Percentiles rank a stretch among this genome's conserved stretches.
phyloP scores from a whole-genome alignment of 2,797 vertebrate species.

The Scolopax bukidnonensis region DNA sequence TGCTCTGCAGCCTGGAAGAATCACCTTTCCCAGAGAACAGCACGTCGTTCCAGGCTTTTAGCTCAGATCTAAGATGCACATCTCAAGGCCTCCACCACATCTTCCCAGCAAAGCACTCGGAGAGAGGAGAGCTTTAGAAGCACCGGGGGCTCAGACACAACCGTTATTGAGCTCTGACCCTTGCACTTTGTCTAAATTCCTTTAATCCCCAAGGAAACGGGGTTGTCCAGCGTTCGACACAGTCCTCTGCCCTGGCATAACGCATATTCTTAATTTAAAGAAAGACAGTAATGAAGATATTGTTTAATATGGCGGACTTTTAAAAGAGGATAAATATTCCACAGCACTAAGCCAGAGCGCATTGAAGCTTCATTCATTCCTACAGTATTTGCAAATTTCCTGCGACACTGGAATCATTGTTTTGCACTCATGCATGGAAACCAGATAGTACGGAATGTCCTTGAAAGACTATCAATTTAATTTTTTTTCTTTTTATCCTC shows the following conservation, averaged over 20 bases:
- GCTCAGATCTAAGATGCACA: background rate
- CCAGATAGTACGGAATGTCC: conserved; percentile 71
- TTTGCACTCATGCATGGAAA: conserved; percentile 53
- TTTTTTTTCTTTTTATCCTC: conserved; percentile 29
- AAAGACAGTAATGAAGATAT: background rate
- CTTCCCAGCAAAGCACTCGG: background rate
- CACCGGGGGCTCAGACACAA: background rate
- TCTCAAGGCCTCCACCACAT: background rate
- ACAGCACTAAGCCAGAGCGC: background rate
- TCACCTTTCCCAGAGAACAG: background rate
- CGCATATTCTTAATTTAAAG: background rate
- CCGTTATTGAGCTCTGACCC: background rate
- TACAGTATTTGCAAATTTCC: conserved; percentile 40
- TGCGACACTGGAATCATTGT: conserved; percentile 44
- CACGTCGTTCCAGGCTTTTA: background rate
- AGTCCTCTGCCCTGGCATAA: background rate
- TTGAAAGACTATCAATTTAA: conserved; percentile 68
- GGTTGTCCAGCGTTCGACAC: background rate
- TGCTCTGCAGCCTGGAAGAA: background rate
- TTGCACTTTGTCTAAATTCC: background rate
- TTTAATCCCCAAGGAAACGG: background rate
- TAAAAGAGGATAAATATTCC: background rate
- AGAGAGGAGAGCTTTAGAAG: background rate
- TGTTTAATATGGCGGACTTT: conserved; percentile 38
- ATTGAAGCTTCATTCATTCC: background rate